These are phyloP conservation scores for Lydus trimaculatus DNA, from an alignment of 2,888 invertebrate genomes.

Conservation along the genomic window DNA sequence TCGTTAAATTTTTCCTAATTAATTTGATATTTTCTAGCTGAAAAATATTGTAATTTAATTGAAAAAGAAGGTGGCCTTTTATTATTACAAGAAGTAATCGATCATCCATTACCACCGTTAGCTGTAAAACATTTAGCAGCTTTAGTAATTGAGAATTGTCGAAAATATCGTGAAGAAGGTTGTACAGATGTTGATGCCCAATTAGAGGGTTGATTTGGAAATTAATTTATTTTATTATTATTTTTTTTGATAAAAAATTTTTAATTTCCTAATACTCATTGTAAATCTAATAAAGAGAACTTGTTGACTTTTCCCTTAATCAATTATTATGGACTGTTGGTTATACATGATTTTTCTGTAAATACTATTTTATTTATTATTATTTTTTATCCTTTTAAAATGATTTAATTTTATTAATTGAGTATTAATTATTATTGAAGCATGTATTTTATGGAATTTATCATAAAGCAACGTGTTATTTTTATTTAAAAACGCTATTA, in stretches of 20 bases:
- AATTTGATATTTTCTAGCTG: constrained; percentile 71
- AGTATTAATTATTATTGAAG: background rate
- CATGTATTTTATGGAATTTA: background rate
- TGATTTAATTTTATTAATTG: background rate
- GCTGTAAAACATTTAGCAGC: constrained; percentile 74
- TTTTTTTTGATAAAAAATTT: constrained; percentile 2
- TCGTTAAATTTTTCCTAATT: background rate
- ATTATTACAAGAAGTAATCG: constrained; percentile 72
- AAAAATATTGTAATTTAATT: constrained; percentile 90
- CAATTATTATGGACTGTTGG: background rate
- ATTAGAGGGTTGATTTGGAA: constrained; percentile 38
- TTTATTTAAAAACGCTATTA: background rate
- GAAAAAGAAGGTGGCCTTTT: constrained; percentile 85
- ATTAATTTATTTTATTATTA: no score
- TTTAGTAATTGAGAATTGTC: constrained; percentile 73
- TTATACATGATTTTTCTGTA: background rate
- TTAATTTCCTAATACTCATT: constrained; percentile 20
- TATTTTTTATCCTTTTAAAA: no score
- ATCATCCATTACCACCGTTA: constrained; percentile 69
- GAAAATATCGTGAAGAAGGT: constrained; percentile 46
- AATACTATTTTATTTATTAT: background rate
- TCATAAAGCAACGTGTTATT: background rate
- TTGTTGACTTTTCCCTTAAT: background rate
- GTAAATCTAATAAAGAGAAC: background rate
- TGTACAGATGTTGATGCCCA: constrained; percentile 41